Percentiles rank a stretch among this genome's conserved stretches.
Evolutionary conservation across 2,113 vertebrate species (phyloP).

Genomic region (Mirza zaza): DNA sequence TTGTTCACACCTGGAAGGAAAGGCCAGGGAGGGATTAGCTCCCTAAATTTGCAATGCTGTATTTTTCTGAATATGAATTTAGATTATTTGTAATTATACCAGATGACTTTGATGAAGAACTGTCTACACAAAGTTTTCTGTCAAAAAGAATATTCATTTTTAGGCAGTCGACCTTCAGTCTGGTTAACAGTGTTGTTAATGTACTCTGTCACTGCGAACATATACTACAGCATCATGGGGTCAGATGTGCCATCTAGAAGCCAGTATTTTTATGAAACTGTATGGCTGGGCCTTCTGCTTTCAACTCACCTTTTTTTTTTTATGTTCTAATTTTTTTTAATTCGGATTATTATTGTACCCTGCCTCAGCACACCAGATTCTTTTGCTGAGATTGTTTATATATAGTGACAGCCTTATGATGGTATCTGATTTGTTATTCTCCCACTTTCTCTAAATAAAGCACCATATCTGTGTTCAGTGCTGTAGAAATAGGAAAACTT

Average conservation of each 20-base stretch:
- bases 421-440: slow-evolving; percentile 17
- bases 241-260: not conserved
- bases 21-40: not conserved
- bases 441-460: slow-evolving; percentile 30
- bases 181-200: not conserved
- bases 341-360: not conserved
- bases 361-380: not conserved
- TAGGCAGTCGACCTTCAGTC: not conserved
- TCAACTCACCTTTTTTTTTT: not conserved
- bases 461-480: not conserved
- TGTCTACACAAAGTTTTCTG: not conserved
- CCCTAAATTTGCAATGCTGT: not conserved
- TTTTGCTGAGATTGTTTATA: slow-evolving; percentile 13
- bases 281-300: not conserved
- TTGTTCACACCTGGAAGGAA: not conserved
- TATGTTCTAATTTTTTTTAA: slow-evolving; percentile 3
- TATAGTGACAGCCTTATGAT: slow-evolving; percentile 15
- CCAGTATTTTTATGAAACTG: not conserved
- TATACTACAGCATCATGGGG: fast-evolving
- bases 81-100: not conserved
- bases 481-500: slow-evolving; percentile 19
- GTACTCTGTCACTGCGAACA: not conserved
- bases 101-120: not conserved
- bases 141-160: not conserved
- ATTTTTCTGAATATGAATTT: not conserved